phyloP scores from a whole-genome alignment of 2,797 vertebrate species.

The Molossus alvarezi region DNA sequence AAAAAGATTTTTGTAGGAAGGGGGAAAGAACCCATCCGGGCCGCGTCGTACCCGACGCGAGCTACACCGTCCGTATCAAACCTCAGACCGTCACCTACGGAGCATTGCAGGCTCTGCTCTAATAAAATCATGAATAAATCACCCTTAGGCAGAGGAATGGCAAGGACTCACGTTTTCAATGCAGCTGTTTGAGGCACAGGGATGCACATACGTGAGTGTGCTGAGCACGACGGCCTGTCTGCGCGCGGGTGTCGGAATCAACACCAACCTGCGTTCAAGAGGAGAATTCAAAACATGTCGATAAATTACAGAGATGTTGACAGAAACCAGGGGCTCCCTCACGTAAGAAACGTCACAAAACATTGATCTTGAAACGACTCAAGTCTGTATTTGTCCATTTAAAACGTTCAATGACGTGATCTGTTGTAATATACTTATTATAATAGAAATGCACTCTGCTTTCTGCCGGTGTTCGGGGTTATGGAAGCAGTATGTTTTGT shows the following conservation, averaged over 20 bases:
- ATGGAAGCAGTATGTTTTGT: neutral
- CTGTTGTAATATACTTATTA: neutral
- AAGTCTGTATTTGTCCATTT: neutral
- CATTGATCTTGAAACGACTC: neutral
- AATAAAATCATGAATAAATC: neutral
- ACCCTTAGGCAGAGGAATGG: neutral
- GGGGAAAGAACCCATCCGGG: neutral
- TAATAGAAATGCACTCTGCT: neutral
- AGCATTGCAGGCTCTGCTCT: neutral
- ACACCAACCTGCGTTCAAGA: neutral
- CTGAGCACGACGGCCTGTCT: no score
- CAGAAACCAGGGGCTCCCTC: neutral
- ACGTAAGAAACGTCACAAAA: neutral
- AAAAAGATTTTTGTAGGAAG: neutral
- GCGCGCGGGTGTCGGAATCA: fast-evolving
- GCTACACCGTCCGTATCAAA: neutral
- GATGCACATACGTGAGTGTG: fast-evolving
- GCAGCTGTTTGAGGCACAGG: neutral
- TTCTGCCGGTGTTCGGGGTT: neutral
- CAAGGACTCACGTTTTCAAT: fast-evolving
- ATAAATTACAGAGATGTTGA: neutral
- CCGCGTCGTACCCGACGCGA: neutral
- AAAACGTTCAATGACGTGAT: neutral
- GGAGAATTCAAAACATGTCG: neutral
- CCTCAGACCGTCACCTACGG: neutral